Conservation (phyloP, 2,113 vertebrate genomes). For the Junco hyemalis region DNA sequence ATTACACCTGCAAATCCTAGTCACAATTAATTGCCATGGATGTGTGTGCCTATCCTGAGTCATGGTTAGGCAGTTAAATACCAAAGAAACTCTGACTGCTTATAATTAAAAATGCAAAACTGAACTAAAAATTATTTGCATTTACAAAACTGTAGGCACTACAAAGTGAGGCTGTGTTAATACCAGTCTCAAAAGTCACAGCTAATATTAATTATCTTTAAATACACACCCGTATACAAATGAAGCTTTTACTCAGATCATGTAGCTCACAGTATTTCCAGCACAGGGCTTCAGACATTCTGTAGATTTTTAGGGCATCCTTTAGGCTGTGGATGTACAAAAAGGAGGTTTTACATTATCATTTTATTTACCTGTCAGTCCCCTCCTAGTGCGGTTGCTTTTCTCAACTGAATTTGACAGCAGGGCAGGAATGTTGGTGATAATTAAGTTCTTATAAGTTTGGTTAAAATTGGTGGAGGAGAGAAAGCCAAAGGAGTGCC, state of each 20-base stretch:
- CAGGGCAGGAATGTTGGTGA: neutral
- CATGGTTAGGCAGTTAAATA: conserved; percentile 32
- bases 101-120: conserved; percentile 51
- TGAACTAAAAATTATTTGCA: conserved; percentile 26
- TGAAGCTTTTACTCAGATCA: conserved; percentile 1
- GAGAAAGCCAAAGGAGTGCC: neutral
- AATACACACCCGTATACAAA: conserved; percentile 20
- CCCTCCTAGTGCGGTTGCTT: neutral
- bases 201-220: conserved; percentile 62
- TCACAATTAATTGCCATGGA: neutral
- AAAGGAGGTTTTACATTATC: neutral
- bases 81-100: conserved; percentile 13
- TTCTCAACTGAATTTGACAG: neutral
- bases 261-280: neutral
- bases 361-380: neutral
- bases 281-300: neutral
- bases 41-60: neutral
- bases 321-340: neutral
- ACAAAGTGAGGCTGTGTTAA: conserved; percentile 39
- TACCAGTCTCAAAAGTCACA: conserved; percentile 52
- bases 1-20: conserved; percentile 9
- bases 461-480: neutral
- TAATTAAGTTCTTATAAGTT: conserved; percentile 30
- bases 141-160: conserved; percentile 50
- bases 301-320: neutral